Base-by-base conservation (phyloP, 2,113 vertebrate genomes). In the Onychostoma macrolepis region DNA sequence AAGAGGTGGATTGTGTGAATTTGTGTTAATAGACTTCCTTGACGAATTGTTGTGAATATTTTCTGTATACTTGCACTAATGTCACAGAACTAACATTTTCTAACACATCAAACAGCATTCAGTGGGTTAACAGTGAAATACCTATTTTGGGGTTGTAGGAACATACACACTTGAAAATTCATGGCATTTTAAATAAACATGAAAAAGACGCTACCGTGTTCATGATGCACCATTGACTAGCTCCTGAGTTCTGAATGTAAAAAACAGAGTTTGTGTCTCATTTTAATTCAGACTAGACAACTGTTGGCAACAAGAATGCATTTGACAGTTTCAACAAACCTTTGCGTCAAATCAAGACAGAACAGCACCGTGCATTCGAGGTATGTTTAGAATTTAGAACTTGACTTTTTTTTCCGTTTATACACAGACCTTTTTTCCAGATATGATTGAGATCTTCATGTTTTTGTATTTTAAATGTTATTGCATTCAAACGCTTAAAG, bases 401-500 rank as follows among this genome's bases (percentile, higher is more conserved):
- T 67, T 69, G 28, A 36, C 30, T 36, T 10, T 71, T 30, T 21
- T 71, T 36, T n/a, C n/a, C 17, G 21, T 80, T 24, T 11, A 36
- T 30, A 56, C 17, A 17, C 7, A 24, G 45, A 33, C 19, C 4
- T 79, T 33, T 79, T 13, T 38, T 58, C 48, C 48, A 79, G 30
- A 58, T 79, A 24, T 56, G 48, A 17, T 78, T 24, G 48, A 36
- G 28, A 12, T 30, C n/a, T 48, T 50, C 2, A 41, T 19, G 77
- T 38, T 58, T 24, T 80, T 6, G 7, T 65, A 2, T 45, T 67
- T 45, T 30, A 65, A 41, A 67, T 67, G 80, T 82, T 82, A 63
- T 82, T 82, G 80, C 80, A 45, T 82, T 82, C 36, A 26, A 41
- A 61, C 9, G 56, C 36, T 26, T 63, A n/a, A 79, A 79, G 77